Evolutionary conservation across 64 coral and sea anemone genomes (phyloP), one percentile per base, ranked within the genome.

Genomic region (Pocillopora verrucosa): DNA sequence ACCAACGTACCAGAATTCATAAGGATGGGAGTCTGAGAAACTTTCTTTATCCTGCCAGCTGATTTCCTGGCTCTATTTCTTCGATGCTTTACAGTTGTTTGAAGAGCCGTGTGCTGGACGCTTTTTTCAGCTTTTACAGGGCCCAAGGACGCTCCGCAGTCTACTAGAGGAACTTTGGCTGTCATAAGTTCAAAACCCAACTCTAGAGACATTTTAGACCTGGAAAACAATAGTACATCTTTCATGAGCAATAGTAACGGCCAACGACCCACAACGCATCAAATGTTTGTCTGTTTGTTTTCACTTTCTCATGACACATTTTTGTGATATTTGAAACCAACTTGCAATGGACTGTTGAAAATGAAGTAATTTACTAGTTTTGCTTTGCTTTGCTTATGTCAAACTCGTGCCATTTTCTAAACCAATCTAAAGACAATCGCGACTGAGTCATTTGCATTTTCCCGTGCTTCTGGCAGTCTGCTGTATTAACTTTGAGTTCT

Each of bases 51-150:
- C 13, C 36, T 84, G 11, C 36, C 64, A 25, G 82, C 37, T 56
- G 82, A 84, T 37, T 72, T 70, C 63, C 82, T 84, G 1, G 63
- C 82, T n/a, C 36, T 70, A 20, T 69, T 51, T 56, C 16, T 83
- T 6, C 7, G 41, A 3, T 51, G 41, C 41, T 16, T 19, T 17
- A 70, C 19, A 51, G 64, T 20, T n/a, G 7, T 13, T 67, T 72
- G 67, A 45, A 5, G 0, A 22, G 7, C 10, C n/a, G 3, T 7
- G 0, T 67, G 5, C 15, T 70, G 11, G 38, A 77, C 16, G 7
- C 45, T 65, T 56, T 70, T 69, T 16, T 24, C 82, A 41, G 34
- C 38, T 25, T 72, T 58, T 4, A n/a, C 20, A 59, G 26, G 22
- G 9, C 65, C 1, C 16, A 67, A 16, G n/a, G 64, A 67, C 9